A percentile compares a stretch with the other conserved stretches of the same genome.
Conservation (phyloP, 2,797 vertebrate species). For the Orientallactaga sibirica region DNA sequence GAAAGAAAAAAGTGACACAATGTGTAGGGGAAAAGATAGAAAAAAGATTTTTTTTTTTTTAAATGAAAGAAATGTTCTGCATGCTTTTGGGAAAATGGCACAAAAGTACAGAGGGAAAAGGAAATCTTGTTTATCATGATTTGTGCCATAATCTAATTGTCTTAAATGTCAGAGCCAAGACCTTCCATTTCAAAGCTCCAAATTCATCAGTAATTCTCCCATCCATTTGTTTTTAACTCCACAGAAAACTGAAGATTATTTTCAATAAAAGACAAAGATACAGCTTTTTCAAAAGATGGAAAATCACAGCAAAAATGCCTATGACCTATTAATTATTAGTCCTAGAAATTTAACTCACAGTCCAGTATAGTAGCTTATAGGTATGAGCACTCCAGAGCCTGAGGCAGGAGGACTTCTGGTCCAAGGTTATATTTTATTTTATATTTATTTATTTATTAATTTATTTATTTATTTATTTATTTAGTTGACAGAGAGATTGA, state of each 20-base stretch:
- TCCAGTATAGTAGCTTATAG: not conserved
- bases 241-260: constrained; percentile 14
- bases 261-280: constrained; percentile 51
- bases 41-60: not conserved
- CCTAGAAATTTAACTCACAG: constrained; percentile 46
- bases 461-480: too few relatives aligned
- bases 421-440: too few relatives aligned
- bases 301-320: not conserved
- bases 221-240: constrained; percentile 44
- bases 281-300: constrained; percentile 43
- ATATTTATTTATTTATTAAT: too few relatives aligned
- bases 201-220: constrained; percentile 31
- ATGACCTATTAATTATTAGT: constrained; percentile 28
- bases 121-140: constrained; percentile 6
- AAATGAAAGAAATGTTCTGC: not conserved
- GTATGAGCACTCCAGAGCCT: not conserved
- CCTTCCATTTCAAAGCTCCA: constrained; percentile 49
- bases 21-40: not conserved
- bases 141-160: constrained; percentile 19
- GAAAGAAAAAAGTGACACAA: constrained; percentile 25
- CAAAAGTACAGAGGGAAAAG: not conserved
- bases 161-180: constrained; percentile 68
- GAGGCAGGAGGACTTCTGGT: not conserved
- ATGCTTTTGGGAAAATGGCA: not conserved
- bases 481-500: too few relatives aligned